phyloP scores from a whole-genome alignment of 2,797 vertebrate genomes.

The Ctenopoma kingsleyae region DNA sequence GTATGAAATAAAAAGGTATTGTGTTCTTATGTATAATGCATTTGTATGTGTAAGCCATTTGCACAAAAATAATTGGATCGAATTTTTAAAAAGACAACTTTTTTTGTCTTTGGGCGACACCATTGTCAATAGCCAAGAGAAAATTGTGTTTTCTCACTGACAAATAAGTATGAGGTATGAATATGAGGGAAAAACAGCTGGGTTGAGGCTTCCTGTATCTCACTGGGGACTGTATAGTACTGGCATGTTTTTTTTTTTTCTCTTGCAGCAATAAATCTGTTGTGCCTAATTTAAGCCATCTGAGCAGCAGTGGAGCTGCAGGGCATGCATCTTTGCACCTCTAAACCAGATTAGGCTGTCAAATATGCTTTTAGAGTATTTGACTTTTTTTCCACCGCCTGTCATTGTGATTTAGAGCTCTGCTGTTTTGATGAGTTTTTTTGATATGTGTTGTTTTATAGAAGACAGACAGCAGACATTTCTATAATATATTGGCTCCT shows the following conservation, averaged over 20 bases:
- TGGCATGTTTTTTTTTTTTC: slow-evolving; percentile 22
- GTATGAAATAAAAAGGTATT: not conserved
- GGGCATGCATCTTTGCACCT: slow-evolving; percentile 62
- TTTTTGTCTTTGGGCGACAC: slow-evolving; percentile 15
- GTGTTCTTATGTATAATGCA: not conserved
- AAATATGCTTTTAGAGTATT: slow-evolving; percentile 61
- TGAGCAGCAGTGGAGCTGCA: slow-evolving; percentile 50
- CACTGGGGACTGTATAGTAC: slow-evolving; percentile 27
- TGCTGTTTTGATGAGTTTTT: slow-evolving; percentile 20
- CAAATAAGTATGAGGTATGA: slow-evolving; percentile 22
- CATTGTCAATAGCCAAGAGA: slow-evolving; percentile 14
- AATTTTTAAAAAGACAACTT: slow-evolving; percentile 5
- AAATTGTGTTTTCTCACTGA: slow-evolving; percentile 25
- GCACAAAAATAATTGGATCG: not conserved
- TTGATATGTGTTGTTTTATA: not conserved
- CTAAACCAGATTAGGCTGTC: slow-evolving; percentile 72
- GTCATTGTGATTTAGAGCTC: slow-evolving; percentile 56
- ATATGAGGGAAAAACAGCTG: slow-evolving; percentile 42
- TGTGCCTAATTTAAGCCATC: slow-evolving; percentile 65
- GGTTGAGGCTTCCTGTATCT: slow-evolving; percentile 23
- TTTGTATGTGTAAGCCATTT: slow-evolving; percentile 4
- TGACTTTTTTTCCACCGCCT: slow-evolving; percentile 25
- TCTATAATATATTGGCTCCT: slow-evolving; percentile 3
- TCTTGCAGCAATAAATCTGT: slow-evolving; percentile 55
- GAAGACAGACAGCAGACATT: slow-evolving; percentile 7